Evolutionary conservation across 2,797 vertebrate species (phyloP).

Genomic region (Numenius phaeopus): DNA sequence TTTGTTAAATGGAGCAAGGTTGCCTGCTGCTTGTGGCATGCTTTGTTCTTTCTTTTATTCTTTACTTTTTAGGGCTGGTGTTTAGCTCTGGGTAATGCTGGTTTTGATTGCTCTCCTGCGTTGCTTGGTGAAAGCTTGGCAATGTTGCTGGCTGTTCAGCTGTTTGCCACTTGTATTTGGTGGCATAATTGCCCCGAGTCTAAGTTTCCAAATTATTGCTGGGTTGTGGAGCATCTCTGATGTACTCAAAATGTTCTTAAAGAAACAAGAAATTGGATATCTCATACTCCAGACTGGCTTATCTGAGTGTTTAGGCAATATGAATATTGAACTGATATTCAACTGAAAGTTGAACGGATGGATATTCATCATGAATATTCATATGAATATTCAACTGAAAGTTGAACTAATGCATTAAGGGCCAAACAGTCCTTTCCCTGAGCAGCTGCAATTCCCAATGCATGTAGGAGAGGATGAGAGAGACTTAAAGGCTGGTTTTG

Average conservation of each 20-base stretch:
- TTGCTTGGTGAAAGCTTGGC: not conserved
- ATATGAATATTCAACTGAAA: not conserved
- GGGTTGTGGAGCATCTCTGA: not conserved
- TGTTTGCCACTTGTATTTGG: not conserved
- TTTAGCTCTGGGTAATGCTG: not conserved
- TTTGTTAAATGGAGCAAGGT: not conserved
- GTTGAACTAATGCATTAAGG: not conserved
- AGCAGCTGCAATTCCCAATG: not conserved
- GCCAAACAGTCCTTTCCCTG: not conserved
- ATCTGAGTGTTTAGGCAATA: not conserved
- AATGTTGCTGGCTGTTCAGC: not conserved
- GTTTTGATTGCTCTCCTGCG: not conserved
- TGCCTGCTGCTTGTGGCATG: not conserved
- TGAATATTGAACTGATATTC: not conserved
- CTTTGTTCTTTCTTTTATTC: not conserved
- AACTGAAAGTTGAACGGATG: too few relatives aligned
- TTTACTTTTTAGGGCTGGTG: not conserved
- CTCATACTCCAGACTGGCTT: not conserved
- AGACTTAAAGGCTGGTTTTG: not conserved
- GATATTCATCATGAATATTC: too few relatives aligned
- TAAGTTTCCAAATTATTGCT: not conserved
- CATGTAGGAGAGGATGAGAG: not conserved
- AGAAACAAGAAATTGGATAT: not conserved
- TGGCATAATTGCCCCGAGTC: not conserved
- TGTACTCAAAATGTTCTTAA: not conserved